Evolutionary conservation across 1,140 invertebrate species (phyloP), one percentile per base, ranked within the genome.

Genomic region (Drosophila bipectinata): DNA sequence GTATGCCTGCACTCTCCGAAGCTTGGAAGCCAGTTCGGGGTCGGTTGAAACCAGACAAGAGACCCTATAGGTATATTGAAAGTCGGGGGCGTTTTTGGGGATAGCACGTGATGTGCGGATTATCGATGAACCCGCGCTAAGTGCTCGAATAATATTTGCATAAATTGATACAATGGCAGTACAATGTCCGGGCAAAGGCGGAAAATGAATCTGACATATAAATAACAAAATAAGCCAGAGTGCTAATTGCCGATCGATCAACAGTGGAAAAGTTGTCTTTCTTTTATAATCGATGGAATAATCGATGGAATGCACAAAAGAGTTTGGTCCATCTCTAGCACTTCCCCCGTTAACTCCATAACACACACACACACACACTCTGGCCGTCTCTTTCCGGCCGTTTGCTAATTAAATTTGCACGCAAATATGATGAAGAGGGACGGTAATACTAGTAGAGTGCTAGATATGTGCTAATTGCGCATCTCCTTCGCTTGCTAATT

Each of bases 401-500:
- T 7, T 7, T 59, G 81, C 69, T 87, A 85, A 85, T 87, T 85
- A 10, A 75, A 81, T 85, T 87, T 67, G 61, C 78, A 81, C 51
- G 63, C 72, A 55, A 51, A 69, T 48, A 57, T 48, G 44, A 34
- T 54, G 47, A 26, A 59, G 32, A 37, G 64, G 28, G 66, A 69
- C 14, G 41, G 24, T 15, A 7, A 18, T 51, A 37, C 10, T 37
- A 37, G 41, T 9, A 7, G 10, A 57, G 45, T 64, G 71, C 76
- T 85, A 67, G 77, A 68, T 60, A 80, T 85, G 82, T 81, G 82
- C 68, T 87, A 85, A 85, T 85, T 84, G 48, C 67, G 72, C 62
- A 64, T 58, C 53, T 21, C 18, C 52, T 54, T 37, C 60, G 58
- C 53, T 51, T 48, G 79, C 76, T 84, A 85, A 85, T 80, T 85